Base-by-base conservation (phyloP, 1,140 invertebrate species). In the Rhagoletis zephyria region DNA sequence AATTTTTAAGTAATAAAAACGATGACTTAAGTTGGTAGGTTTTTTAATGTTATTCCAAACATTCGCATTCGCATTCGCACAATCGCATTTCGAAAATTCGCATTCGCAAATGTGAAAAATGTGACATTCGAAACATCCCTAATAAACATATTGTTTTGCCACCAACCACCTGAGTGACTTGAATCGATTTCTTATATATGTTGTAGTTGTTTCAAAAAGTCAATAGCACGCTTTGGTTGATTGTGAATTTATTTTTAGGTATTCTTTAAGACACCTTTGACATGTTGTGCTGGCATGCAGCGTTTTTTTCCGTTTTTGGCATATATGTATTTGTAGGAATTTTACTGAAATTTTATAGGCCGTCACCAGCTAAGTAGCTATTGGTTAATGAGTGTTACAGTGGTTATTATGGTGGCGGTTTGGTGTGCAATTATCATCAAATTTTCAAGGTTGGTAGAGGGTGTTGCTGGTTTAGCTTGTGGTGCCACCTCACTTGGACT, bases 131-230 rank as follows among this genome's bases (percentile, higher is more conserved):
- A 30, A 30, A 30, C 30, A 30, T 30, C 1, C 30, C 30, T 30
- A 30, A 30, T 30, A 30, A 0, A 7, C 7, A 16, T n/a, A 16
- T 64, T 10, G 63, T 64, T 0, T 64, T 10, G 30, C 70, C 70
- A n/a, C 59, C 9, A 51, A 77, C 16, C 16, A 77, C 40, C 16
- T 14, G 70, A 77, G 3, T 16, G 70, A 16, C 70, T n/a, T 48
- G 19, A 77, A 77, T 77, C 70, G 70, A 77, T 77, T 30, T 77
- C 45, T 77, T 48, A n/a, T n/a, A n/a, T n/a, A n/a, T 12, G 65
- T 19, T 67, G 30, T 30, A 30, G 40, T 67, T 67, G 45, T 51
- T 3, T 4, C 70, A 48, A 30, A 77, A 77, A 77, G 40, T n/a
- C 70, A 74, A 45, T 51, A 74, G 14, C n/a, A 51, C 70, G 9